Conservation (phyloP, 2,888 invertebrate genomes). For the Eulithis prunata region DNA sequence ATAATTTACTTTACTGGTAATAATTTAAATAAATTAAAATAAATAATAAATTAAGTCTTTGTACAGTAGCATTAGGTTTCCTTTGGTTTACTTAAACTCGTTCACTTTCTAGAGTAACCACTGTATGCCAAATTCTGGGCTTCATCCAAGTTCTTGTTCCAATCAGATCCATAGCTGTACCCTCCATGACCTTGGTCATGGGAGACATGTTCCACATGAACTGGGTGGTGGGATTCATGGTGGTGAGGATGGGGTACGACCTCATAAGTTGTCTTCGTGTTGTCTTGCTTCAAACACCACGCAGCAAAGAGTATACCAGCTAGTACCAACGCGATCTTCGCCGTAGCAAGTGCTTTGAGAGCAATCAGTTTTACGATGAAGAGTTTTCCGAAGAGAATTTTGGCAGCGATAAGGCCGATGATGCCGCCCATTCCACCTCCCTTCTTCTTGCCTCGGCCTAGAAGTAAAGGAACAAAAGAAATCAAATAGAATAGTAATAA, state of each 20-base stretch:
- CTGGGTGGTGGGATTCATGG: slow-evolving; percentile 86
- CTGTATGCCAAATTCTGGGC: slow-evolving; percentile 89
- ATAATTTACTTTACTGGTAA: slow-evolving; percentile 74
- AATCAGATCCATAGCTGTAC: slow-evolving; percentile 73
- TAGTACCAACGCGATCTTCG: slow-evolving; percentile 91
- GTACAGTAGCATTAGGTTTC: slow-evolving; percentile 60
- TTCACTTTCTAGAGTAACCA: slow-evolving; percentile 73
- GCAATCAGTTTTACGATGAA: slow-evolving; percentile 92
- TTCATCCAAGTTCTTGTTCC: slow-evolving; percentile 86
- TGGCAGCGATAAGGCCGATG: slow-evolving; percentile 85
- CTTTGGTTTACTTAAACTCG: slow-evolving; percentile 38
- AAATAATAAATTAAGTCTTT: slow-evolving; percentile 67
- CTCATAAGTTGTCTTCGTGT: slow-evolving; percentile 77
- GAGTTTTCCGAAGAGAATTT: slow-evolving; percentile 80
- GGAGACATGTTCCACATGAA: slow-evolving; percentile 80
- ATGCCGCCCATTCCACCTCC: slow-evolving; percentile 88
- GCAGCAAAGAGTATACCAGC: slow-evolving; percentile 87
- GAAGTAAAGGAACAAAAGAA: slow-evolving; percentile 37
- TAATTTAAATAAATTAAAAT: slow-evolving; percentile 74
- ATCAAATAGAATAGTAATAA: too few relatives aligned
- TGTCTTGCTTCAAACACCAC: slow-evolving; percentile 74
- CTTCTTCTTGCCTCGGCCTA: slow-evolving; percentile 90
- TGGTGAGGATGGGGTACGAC: slow-evolving; percentile 77
- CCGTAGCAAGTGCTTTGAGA: slow-evolving; percentile 91
- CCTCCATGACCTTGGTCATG: slow-evolving; percentile 72